phyloP scores from a whole-genome alignment of 2,888 invertebrate genomes.

The Chironomus riparius region DNA sequence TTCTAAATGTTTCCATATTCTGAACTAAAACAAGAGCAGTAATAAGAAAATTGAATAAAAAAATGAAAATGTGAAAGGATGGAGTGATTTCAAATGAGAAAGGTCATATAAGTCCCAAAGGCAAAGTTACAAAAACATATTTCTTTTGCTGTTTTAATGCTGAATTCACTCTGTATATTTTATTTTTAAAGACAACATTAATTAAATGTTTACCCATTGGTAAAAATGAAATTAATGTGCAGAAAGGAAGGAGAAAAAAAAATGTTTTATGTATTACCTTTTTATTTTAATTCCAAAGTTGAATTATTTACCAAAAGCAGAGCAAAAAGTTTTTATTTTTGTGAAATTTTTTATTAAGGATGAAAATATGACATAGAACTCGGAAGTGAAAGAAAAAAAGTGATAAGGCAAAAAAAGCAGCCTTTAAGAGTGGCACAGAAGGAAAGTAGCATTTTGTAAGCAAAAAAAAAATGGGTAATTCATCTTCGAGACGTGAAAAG shows the following conservation, averaged over 20 bases:
- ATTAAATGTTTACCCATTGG: too few relatives aligned
- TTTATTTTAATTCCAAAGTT: background rate
- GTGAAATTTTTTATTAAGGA: too few relatives aligned
- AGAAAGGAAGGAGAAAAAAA: too few relatives aligned
- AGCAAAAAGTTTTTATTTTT: background rate
- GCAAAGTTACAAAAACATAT: background rate
- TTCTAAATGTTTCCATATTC: background rate
- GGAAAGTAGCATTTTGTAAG: background rate
- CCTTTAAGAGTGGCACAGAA: background rate
- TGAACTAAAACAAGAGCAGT: background rate
- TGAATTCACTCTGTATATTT: background rate
- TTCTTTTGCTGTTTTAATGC: background rate
- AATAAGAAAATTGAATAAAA: background rate
- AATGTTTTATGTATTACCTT: too few relatives aligned
- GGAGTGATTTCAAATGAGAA: background rate
- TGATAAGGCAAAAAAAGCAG: background rate
- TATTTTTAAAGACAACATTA: background rate
- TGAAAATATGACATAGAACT: too few relatives aligned
- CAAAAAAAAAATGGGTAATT: conserved; percentile 20
- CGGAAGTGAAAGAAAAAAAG: background rate
- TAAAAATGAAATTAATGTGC: too few relatives aligned
- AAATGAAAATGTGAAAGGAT: background rate
- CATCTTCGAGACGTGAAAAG: conserved; percentile 27
- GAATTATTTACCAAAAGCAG: background rate
- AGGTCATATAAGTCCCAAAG: background rate